phyloP scores from a whole-genome alignment of 1,140 invertebrate genomes.

The Cydia fagiglandana region DNA sequence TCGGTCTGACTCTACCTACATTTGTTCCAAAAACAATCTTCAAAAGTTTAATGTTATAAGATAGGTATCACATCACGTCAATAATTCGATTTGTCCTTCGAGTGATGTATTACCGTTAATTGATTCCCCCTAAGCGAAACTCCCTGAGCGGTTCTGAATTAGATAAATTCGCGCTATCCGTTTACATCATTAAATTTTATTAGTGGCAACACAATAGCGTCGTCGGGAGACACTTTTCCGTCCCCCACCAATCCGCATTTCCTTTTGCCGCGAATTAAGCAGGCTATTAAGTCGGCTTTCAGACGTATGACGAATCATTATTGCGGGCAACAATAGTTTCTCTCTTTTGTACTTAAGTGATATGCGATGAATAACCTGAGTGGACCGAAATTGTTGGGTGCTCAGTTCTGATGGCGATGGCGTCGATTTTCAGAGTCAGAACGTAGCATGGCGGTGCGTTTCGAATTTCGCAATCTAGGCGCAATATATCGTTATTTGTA shows the following conservation, averaged over 20 bases:
- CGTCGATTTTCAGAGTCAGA: not conserved
- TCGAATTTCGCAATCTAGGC: too few species aligned
- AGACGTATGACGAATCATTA: conserved; percentile 76
- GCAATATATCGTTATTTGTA: too few species aligned
- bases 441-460: not conserved
- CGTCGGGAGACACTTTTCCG: conserved; percentile 63
- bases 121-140: conserved; percentile 65
- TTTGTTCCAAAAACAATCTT: conserved; percentile 40
- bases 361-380: conserved; percentile 7
- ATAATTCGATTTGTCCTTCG: conserved; percentile 56
- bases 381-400: not conserved
- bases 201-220: conserved; percentile 69
- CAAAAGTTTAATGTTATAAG: conserved; percentile 42
- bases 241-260: conserved; percentile 72
- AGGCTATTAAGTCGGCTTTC: conserved; percentile 73
- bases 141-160: conserved; percentile 56
- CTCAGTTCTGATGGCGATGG: not conserved
- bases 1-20: too few species aligned
- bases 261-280: conserved; percentile 75
- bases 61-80: conserved; percentile 59
- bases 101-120: conserved; percentile 66
- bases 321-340: conserved; percentile 51
- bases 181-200: conserved; percentile 80
- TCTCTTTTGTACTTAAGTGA: conserved; percentile 8
- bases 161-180: conserved; percentile 76